Evolutionary conservation across 1,140 invertebrate species (phyloP).

Genomic region (Drosophila nebulosa): DNA sequence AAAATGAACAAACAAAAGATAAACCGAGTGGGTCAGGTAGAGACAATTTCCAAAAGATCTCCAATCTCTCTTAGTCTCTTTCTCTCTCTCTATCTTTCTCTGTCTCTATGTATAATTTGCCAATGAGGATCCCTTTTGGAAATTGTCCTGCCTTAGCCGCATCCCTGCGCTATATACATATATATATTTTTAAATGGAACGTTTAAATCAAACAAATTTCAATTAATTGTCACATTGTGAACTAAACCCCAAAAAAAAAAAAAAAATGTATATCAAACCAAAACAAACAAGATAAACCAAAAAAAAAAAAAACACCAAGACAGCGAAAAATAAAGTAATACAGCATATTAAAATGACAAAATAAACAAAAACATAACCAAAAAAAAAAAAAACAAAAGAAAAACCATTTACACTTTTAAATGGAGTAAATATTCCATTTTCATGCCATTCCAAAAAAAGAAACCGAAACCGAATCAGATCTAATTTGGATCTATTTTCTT

Average conservation of each 20-base stretch:
- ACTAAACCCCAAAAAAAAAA: neutral
- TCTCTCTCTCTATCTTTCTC: neutral
- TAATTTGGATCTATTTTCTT: neutral
- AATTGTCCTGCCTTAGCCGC: constrained; percentile 3
- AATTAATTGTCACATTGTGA: constrained; percentile 46
- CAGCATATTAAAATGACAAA: neutral
- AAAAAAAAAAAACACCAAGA: neutral
- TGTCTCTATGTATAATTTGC: too few relatives aligned
- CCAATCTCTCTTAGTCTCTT: too few relatives aligned
- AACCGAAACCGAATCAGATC: constrained; percentile 29
- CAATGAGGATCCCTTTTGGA: neutral
- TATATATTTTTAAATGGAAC: constrained; percentile 17
- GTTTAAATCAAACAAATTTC: constrained; percentile 33
- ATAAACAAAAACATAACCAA: neutral
- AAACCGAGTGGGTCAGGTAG: neutral
- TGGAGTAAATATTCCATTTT: neutral
- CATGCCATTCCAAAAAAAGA: constrained; percentile 33
- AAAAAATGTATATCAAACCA: neutral
- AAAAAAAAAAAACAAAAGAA: too few relatives aligned
- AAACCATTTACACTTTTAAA: neutral
- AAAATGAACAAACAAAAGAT: constrained; percentile 10
- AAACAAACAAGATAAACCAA: neutral
- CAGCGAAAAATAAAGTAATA: neutral
- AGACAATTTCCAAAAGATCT: neutral
- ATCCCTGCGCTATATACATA: neutral